A percentile compares a stretch with the other conserved stretches of the same genome.
Evolutionary conservation across 2,888 invertebrate species (phyloP).

Genomic region (Acronicta leporina): DNA sequence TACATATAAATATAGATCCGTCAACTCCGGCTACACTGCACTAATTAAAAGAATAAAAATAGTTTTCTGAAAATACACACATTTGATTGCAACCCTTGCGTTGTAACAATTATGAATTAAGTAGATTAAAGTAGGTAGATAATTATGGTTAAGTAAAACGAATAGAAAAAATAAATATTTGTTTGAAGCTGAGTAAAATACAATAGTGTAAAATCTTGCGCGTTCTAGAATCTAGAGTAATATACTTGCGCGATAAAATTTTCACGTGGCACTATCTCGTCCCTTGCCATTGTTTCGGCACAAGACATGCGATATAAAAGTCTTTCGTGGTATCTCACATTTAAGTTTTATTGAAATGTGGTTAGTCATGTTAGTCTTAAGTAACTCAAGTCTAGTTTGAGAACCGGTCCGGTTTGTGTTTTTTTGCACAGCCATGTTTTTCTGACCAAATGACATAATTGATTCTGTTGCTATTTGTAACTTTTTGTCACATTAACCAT

Average conservation of each 20-base stretch:
- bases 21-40: constrained; percentile 14
- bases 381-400: constrained; percentile 3
- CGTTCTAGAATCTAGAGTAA: no score
- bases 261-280: no score
- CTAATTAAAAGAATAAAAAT: constrained; percentile 39
- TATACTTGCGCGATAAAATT: no score
- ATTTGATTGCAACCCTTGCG: no score
- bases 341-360: background rate
- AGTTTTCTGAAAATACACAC: constrained; percentile 9
- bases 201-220: no score
- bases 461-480: constrained; percentile 48
- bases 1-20: constrained; percentile 40
- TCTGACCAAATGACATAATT: constrained; percentile 55
- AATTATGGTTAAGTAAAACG: no score
- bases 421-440: constrained; percentile 32
- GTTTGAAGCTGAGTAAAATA: no score
- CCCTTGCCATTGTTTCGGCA: no score
- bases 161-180: no score
- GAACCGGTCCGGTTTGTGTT: constrained; percentile 34
- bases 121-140: no score
- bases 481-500: constrained; percentile 53
- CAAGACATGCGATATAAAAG: background rate
- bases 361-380: background rate
- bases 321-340: constrained; percentile 1
- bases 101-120: no score